phyloP scores from a whole-genome alignment of 2,113 vertebrate genomes.

The Piaya cayana region DNA sequence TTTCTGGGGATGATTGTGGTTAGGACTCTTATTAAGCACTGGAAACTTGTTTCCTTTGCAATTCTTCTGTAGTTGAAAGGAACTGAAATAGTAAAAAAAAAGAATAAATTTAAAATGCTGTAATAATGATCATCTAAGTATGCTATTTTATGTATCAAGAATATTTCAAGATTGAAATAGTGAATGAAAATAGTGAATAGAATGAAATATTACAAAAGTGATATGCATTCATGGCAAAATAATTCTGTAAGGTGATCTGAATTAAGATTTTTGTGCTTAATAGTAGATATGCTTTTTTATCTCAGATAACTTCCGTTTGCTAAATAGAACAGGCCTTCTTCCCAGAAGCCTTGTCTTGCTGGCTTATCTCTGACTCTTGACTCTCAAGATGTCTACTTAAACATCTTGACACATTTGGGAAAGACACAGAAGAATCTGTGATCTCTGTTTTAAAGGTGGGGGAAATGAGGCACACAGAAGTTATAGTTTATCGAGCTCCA shows the following conservation, averaged over 20 bases:
- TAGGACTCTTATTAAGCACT: not conserved
- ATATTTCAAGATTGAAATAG: not conserved
- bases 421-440: not conserved
- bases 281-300: not conserved
- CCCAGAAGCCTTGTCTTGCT: not conserved
- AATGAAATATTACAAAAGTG: not conserved
- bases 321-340: not conserved
- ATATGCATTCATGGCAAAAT: not conserved
- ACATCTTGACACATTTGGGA: not conserved
- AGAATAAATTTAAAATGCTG: not conserved
- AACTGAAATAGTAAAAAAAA: not conserved
- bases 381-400: not conserved
- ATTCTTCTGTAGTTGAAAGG: not conserved
- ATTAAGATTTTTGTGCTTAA: not conserved
- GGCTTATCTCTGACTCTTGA: not conserved
- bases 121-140: too few species aligned
- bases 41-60: not conserved
- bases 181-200: not conserved
- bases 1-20: not conserved
- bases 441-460: not conserved
- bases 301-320: not conserved
- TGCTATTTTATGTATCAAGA: not conserved
- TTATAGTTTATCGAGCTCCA: not conserved
- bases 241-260: not conserved
- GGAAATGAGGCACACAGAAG: not conserved